These are phyloP conservation scores for Odocoileus virginianus DNA, from an alignment of 2,113 vertebrate genomes.

Conservation along the genomic window DNA sequence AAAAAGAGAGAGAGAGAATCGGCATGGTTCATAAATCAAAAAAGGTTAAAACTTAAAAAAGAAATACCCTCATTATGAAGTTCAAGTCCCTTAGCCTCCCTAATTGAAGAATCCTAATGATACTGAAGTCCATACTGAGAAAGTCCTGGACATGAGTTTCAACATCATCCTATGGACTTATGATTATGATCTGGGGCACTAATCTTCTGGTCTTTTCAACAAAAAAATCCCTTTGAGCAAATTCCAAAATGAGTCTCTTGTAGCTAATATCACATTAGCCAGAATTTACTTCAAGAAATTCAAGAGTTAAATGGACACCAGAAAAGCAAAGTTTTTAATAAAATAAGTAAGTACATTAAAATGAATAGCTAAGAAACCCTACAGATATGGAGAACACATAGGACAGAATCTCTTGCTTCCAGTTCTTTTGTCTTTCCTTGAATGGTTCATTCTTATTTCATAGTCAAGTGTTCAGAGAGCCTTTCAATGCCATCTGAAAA, in stretches of 20 bases:
- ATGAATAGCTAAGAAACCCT: neutral
- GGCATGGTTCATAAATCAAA: neutral
- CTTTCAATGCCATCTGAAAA: neutral
- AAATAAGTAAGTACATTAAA: neutral
- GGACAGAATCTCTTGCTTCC: neutral
- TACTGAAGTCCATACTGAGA: neutral
- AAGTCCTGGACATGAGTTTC: too few relatives aligned
- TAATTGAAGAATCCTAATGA: neutral
- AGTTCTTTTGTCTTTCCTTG: neutral
- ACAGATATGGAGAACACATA: neutral
- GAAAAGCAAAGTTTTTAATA: neutral
- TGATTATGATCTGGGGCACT: neutral
- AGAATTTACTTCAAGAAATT: neutral
- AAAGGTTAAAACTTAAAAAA: neutral
- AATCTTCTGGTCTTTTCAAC: neutral
- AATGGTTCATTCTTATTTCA: neutral
- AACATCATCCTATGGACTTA: neutral
- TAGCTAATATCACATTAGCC: neutral
- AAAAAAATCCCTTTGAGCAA: neutral
- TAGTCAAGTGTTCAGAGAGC: neutral
- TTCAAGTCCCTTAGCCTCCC: neutral
- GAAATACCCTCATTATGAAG: neutral
- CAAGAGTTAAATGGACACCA: neutral
- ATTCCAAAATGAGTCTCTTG: neutral
- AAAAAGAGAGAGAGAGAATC: neutral